Percentiles rank a stretch among this genome's conserved stretches.
Conservation (phyloP, 1,140 invertebrate species). For the Trichonephila inaurata region DNA sequence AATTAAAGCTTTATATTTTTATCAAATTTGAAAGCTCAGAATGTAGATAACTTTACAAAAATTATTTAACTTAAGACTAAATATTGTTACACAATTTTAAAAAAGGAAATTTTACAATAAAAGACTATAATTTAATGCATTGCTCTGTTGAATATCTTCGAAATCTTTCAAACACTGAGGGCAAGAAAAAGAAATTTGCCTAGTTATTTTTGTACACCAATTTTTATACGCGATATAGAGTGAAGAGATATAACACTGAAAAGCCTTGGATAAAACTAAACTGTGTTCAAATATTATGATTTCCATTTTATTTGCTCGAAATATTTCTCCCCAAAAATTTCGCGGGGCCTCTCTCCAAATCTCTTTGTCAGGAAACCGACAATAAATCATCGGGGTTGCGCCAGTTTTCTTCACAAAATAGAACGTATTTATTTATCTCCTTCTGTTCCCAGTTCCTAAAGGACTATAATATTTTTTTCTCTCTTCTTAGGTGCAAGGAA, state of each 20-base stretch:
- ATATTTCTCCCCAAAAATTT: conserved; percentile 33
- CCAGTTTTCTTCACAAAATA: conserved; percentile 14
- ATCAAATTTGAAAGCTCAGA: too few relatives aligned
- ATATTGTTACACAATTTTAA: too few relatives aligned
- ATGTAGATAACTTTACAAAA: too few relatives aligned
- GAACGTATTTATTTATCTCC: conserved; percentile 58
- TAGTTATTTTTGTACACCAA: too few relatives aligned
- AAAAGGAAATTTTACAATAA: too few relatives aligned
- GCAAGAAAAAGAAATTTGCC: too few relatives aligned
- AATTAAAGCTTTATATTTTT: too few relatives aligned
- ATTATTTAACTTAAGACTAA: too few relatives aligned
- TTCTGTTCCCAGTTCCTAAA: conserved; percentile 45
- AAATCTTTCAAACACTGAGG: too few relatives aligned
- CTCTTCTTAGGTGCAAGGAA: conserved; percentile 68
- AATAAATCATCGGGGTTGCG: conserved; percentile 25
- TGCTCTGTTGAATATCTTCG: too few relatives aligned
- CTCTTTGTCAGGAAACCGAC: conserved; percentile 19
- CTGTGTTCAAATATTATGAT: conserved; percentile 43
- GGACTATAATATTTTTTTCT: conserved; percentile 31
- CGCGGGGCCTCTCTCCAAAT: conserved; percentile 13
- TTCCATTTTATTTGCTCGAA: conserved; percentile 30
- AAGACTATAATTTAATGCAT: too few relatives aligned
- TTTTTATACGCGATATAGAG: too few relatives aligned
- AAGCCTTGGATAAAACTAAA: background rate
- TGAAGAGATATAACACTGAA: background rate